Evolutionary conservation across 2,113 vertebrate genomes (phyloP).

Genomic region (Nibea coibor): DNA sequence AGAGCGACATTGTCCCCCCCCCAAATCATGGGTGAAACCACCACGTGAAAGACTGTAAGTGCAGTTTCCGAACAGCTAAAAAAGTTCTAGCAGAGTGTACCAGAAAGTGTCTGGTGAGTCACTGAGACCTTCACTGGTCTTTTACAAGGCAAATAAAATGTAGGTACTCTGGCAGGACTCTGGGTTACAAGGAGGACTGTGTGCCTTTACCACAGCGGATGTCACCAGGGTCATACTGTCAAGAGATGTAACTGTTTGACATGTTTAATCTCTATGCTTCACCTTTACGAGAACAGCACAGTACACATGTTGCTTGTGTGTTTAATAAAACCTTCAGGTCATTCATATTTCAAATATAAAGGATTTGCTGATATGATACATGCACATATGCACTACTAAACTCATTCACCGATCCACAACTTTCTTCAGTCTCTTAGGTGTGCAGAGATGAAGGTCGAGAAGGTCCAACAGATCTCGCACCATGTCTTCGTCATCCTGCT

Average conservation of each 20-base stretch:
- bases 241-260: neutral
- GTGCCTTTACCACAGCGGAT: slow-evolving; percentile 5
- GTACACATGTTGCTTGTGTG: neutral
- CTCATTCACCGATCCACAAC: neutral
- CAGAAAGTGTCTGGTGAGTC: neutral
- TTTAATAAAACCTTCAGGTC: neutral
- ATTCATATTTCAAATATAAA: neutral
- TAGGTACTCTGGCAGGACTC: slow-evolving; percentile 16
- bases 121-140: slow-evolving; percentile 22
- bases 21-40: neutral
- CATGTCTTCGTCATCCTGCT: slow-evolving; percentile 60
- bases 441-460: slow-evolving; percentile 50
- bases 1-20: neutral
- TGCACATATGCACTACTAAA: neutral
- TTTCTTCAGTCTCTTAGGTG: slow-evolving; percentile 37
- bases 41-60: neutral
- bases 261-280: too few relatives aligned
- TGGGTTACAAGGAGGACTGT: slow-evolving; percentile 42
- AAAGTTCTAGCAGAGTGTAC: neutral
- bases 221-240: slow-evolving; percentile 1
- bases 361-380: neutral
- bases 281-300: too few relatives aligned
- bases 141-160: slow-evolving; percentile 45
- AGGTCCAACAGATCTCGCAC: slow-evolving; percentile 44
- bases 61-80: neutral